These are phyloP conservation scores for Acropternis orthonyx DNA, from an alignment of 2,797 vertebrate species.

Conservation along the genomic window DNA sequence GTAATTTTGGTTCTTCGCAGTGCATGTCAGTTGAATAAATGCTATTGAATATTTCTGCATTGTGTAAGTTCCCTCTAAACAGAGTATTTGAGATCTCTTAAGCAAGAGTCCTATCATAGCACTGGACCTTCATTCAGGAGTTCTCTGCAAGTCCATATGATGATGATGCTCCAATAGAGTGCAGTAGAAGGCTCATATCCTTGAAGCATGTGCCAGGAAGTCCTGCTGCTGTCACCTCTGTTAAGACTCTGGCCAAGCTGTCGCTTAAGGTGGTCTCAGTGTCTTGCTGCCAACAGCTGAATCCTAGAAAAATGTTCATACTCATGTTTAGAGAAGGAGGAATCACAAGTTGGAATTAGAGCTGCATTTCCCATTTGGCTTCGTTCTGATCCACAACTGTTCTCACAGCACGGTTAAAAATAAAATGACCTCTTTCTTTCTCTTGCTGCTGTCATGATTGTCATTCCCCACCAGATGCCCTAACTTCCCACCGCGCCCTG, in stretches of 20 bases:
- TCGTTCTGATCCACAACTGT: not conserved
- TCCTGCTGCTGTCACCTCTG: not conserved
- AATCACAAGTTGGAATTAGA: not conserved
- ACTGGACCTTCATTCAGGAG: not conserved
- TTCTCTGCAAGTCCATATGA: not conserved
- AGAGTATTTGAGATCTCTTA: not conserved
- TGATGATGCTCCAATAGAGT: not conserved
- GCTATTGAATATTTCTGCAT: not conserved
- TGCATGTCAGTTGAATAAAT: not conserved
- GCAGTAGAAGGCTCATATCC: not conserved
- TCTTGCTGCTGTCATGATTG: slow-evolving; percentile 6
- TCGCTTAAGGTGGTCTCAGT: not conserved
- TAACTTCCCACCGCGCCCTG: not conserved
- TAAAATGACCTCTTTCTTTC: slow-evolving; percentile 63
- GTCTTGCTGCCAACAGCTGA: not conserved
- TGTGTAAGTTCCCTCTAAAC: not conserved
- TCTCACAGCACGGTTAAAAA: slow-evolving; percentile 29
- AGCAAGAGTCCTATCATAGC: not conserved
- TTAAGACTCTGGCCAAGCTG: not conserved
- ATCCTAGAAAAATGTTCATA: not conserved
- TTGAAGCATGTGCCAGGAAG: not conserved
- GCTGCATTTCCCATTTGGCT: not conserved
- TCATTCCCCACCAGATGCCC: slow-evolving; percentile 50
- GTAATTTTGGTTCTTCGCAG: not conserved
- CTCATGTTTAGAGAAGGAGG: not conserved